phyloP scores from a whole-genome alignment of 2,113 vertebrate species.

The Grallaria varia region DNA sequence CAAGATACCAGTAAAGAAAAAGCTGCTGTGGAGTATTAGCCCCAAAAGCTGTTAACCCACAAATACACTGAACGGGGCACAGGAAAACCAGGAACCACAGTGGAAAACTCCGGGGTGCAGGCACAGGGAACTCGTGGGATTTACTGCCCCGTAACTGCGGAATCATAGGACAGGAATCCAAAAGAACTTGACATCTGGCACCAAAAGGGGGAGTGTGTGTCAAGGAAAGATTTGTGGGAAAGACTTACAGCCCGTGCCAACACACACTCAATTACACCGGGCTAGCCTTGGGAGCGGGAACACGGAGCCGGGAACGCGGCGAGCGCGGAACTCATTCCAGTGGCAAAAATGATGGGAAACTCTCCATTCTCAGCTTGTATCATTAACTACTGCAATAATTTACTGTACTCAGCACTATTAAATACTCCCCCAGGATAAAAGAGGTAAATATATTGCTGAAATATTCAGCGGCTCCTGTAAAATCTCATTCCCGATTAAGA shows the following conservation, averaged over 20 bases:
- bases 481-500: constrained; percentile 46
- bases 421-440: constrained; percentile 40
- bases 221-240: constrained; percentile 28
- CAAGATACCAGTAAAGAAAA: accelerated
- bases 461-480: constrained; percentile 38
- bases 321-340: neutral
- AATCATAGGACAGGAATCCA: neutral
- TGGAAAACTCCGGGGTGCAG: neutral
- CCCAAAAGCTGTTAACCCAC: neutral
- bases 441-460: constrained; percentile 35
- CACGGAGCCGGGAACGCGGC: neutral
- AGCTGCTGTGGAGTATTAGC: accelerated
- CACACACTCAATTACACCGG: neutral
- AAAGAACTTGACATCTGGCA: constrained; percentile 30
- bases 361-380: neutral
- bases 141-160: neutral
- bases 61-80: accelerated
- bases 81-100: neutral
- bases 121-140: neutral
- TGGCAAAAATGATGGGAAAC: neutral
- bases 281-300: neutral
- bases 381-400: neutral
- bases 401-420: neutral
- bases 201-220: constrained; percentile 52
- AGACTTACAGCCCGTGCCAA: neutral